Evolutionary conservation across 2,113 vertebrate species (phyloP), one percentile per base, ranked within the genome.

Genomic region (Zosterops japonicus): DNA sequence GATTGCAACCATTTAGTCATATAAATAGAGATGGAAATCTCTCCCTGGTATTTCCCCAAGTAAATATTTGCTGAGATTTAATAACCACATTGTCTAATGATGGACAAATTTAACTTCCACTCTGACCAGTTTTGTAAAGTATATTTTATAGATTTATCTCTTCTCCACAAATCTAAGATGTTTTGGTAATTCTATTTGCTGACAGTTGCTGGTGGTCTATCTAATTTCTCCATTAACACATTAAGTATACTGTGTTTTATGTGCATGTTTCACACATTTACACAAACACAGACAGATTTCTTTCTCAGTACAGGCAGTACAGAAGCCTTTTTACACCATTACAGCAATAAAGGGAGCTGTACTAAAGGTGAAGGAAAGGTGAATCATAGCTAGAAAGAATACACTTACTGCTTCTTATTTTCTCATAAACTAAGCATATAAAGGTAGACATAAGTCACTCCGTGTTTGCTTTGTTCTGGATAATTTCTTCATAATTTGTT

Each of bases 11-110:
- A 55, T 75, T 86, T 63, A 72, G 13, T n/a, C 64, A 63, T 68
- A 72, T 35, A 84, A 85, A 84, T 22, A 72, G 24, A 72, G 55
- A 12, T 81, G 39, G 35, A 93, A 94, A 94, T 67, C 17, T 86
- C 53, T 79, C 60, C 17, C 6, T 71, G 36, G 60, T 78, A 36
- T 89, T 94, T 92, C 28, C 27, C 24, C 42, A 59, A 59, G 64
- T 93, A 88, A 92, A 83, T 95, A 95, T 79, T 91, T 95, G 53
- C 55, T 68, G 85, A 89, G 53, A 78, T 87, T 83, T 87, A 92
- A 59, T 75, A 90, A 91, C 75, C 46, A 46, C 10, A 42, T 25
- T 41, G 21, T 61, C 67, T 89, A 89, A 56, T 0, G 3, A 52
- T 47, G 42, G 35, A 33, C 36, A 90, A 65, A 55, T 61, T 72